Base-by-base conservation (phyloP, 2,888 invertebrate genomes). In the Temnothorax unifasciatus region DNA sequence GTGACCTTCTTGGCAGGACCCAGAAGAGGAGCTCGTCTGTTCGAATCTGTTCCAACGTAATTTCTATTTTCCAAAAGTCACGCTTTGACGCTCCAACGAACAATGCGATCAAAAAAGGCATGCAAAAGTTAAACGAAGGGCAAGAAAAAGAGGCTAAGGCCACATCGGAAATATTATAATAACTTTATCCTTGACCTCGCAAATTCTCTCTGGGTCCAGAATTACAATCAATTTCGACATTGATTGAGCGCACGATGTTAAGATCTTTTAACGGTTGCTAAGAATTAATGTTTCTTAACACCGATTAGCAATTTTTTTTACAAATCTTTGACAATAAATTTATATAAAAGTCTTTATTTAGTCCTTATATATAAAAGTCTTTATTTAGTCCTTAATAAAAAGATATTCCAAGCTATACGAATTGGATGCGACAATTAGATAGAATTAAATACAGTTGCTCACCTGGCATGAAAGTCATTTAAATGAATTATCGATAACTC, bases 401-500 rank as follows among this genome's bases (percentile, higher is more conserved):
- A 34, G 3, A 6, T n/a, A 38, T n/a, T 38, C n/a, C 29, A n/a
- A 8, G 21, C 3, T 5, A 47, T 50, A n/a, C 21, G 0, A 38
- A 34, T 38, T 18, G 1, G 9, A 25, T 3, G 3, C 0, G n/a
- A 74, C 3, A 61, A 13, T 4, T 52, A 54, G 8, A 25, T n/a
- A 77, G 15, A 52, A 76, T 66, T 54, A 41, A 52, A 52, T 18
- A 47, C 8, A 2, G 47, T 38, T 90, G 95, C 95, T 95, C 93
- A 96, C 96, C 96, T 96, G 2, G 96, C 96, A 86, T 96, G 96
- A 88, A 96, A 96, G 87, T 96, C 96, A 92, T 96, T 96, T 88
- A 95, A 95, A 92, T 96, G 96, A 87, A 96, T 94, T 73, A 96
- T 95, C 87, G 96, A 96, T 85, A 96, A 92, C 86, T 95, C 95